Conservation (phyloP, 2,113 vertebrate species). For the Lophius piscatorius region DNA sequence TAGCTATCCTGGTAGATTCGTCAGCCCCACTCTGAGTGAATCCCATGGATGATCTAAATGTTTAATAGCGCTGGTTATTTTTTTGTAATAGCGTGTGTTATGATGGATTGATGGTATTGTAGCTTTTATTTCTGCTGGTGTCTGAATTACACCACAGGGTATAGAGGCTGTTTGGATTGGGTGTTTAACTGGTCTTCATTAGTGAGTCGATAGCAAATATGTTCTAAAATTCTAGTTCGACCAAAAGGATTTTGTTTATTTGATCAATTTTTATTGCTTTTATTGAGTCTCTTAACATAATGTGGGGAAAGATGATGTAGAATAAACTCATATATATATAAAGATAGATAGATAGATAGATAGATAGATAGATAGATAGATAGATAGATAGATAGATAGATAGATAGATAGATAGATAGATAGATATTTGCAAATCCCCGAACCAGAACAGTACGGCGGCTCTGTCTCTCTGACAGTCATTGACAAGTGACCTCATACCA, state of each 20-base stretch:
- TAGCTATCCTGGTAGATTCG: constrained; percentile 28
- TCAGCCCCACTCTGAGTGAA: constrained; percentile 36
- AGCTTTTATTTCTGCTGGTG: constrained; percentile 37
- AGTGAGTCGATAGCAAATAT: constrained; percentile 23
- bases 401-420: too few species aligned
- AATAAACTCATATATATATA: too few species aligned
- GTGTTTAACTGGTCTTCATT: constrained; percentile 64
- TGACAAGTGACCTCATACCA: too few species aligned
- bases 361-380: too few species aligned
- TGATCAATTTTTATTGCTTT: neutral
- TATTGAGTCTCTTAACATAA: neutral
- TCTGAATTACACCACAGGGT: constrained; percentile 62
- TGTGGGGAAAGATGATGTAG: too few species aligned
- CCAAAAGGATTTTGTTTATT: neutral
- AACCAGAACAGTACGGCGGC: too few species aligned
- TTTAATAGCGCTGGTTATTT: constrained; percentile 77
- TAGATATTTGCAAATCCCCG: too few species aligned
- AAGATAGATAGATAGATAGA: too few species aligned
- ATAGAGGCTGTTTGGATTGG: constrained; percentile 40
- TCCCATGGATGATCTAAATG: constrained; percentile 64
- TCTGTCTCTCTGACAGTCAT: too few species aligned
- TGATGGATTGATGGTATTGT: constrained; percentile 73
- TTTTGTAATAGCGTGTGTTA: constrained; percentile 64
- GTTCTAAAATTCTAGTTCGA: neutral
- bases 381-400: too few species aligned